phyloP scores from a whole-genome alignment of 2,797 vertebrate genomes.

The Sebastes alutus region DNA sequence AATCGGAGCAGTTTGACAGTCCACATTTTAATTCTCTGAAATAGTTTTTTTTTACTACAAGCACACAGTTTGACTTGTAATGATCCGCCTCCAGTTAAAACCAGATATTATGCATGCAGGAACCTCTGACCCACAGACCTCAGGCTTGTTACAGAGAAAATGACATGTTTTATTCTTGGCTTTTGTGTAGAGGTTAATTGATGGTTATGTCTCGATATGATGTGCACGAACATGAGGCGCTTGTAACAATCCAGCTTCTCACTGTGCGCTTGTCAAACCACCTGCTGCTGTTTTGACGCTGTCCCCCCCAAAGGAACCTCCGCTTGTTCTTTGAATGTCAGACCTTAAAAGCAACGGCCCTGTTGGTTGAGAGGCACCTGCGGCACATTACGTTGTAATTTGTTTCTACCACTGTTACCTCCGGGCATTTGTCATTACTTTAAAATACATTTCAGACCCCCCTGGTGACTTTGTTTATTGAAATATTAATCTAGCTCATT shows the following conservation, averaged over 20 bases:
- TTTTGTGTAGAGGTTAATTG: conserved; percentile 48
- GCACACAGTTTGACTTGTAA: conserved; percentile 11
- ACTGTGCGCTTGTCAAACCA: conserved; percentile 25
- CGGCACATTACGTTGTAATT: not conserved
- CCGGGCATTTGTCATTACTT: not conserved
- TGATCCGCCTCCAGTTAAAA: conserved; percentile 6
- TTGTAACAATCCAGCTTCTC: not conserved
- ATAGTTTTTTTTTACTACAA: not conserved
- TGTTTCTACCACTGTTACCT: not conserved
- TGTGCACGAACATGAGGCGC: not conserved
- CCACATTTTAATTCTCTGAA: not conserved
- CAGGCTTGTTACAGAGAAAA: conserved; percentile 28
- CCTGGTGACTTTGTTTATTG: not conserved
- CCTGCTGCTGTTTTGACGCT: conserved; percentile 13
- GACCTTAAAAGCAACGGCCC: not conserved
- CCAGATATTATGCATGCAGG: conserved; percentile 31
- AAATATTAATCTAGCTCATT: not conserved
- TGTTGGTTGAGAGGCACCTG: not conserved
- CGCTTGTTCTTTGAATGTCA: conserved; percentile 19
- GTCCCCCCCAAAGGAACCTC: not conserved
- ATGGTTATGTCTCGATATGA: conserved; percentile 17
- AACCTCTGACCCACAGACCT: conserved; percentile 34
- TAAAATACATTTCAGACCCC: not conserved
- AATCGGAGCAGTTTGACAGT: not conserved
- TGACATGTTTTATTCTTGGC: conserved; percentile 16